Evolutionary conservation across 2,113 vertebrate genomes (phyloP), one percentile per base, ranked within the genome.

Genomic region (Enhydra lutris): DNA sequence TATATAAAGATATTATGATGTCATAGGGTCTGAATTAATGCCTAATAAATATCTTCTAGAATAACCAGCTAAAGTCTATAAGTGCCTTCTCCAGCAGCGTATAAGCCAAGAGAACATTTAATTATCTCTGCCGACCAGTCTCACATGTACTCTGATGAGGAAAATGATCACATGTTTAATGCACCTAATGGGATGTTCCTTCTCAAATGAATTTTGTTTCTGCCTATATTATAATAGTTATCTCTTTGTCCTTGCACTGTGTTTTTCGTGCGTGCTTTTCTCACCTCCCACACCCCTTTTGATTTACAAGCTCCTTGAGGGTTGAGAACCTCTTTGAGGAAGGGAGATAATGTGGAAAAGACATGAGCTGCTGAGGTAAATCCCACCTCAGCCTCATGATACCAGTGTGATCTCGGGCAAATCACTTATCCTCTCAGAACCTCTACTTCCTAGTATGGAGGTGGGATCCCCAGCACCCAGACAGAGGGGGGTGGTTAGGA

Each of bases 91-190:
- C 36, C 17, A 57, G 63, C 92, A 94, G 90, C 50, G 39, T 91
- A 17, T 47, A 69, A 89, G 91, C 89, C 87, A 65, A 83, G 61
- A 88, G 76, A 76, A 42, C 55, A 10, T 76, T 88, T 94, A 84
- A 84, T 92, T 92, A 76, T 91, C 85, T 93, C 50, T 18, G 31
- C 24, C 2, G 0, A 94, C 73, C 73, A 42, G 73, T 94, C 67
- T 94, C 84, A n/a, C 14, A 2, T 74, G 61, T 57, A 84, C 42
- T 76, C 84, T 92, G 91, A 81, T 59, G 55, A 85, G 24, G 57
- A 24, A 96, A 94, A 88, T 81, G n/a, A 91, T 94, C 95, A 63
- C 55, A 36, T 20, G 61, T 36, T 36, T 88, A 91, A 94, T 42
- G 80, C 84, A 74, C 42, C 93, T 57, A 50, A 61, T 23, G 61